A percentile compares a stretch with the other conserved stretches of the same genome.
phyloP scores from a whole-genome alignment of 2,797 vertebrate species.

The Mionectes olivaceus region DNA sequence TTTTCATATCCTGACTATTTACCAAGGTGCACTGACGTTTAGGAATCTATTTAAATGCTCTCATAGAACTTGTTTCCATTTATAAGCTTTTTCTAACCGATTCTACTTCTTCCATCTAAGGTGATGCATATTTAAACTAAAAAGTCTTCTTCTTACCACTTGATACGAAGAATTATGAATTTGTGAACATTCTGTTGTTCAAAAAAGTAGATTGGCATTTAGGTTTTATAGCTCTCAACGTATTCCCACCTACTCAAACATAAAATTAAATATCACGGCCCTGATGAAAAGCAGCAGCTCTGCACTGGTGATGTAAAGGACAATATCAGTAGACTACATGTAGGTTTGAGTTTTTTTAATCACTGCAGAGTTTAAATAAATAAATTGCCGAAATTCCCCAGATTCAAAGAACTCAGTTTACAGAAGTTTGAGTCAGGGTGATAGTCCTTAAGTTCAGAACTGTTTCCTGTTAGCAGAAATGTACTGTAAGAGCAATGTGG shows the following conservation, averaged over 20 bases:
- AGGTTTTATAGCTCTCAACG: slow-evolving; percentile 33
- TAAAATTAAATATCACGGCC: slow-evolving; percentile 60
- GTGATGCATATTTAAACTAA: slow-evolving; percentile 22
- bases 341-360: background rate
- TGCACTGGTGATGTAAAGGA: slow-evolving; percentile 19
- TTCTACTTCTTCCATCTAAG: slow-evolving; percentile 19
- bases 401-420: background rate
- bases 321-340: background rate
- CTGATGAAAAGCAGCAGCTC: slow-evolving; percentile 56
- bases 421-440: background rate
- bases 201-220: slow-evolving; percentile 59
- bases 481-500: background rate
- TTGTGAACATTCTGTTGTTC: slow-evolving; percentile 52
- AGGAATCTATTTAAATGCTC: background rate
- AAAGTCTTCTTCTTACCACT: slow-evolving; percentile 8
- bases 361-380: background rate
- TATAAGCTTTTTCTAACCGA: slow-evolving; percentile 2
- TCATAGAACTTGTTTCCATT: background rate
- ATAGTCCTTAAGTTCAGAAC: background rate
- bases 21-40: background rate
- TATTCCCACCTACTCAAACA: slow-evolving; percentile 60
- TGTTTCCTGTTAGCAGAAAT: background rate
- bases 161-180: slow-evolving; percentile 9
- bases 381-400: background rate
- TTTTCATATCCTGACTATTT: background rate